Evolutionary conservation across 2,113 vertebrate species (phyloP).

Genomic region (Microcebus lehilahytsara): DNA sequence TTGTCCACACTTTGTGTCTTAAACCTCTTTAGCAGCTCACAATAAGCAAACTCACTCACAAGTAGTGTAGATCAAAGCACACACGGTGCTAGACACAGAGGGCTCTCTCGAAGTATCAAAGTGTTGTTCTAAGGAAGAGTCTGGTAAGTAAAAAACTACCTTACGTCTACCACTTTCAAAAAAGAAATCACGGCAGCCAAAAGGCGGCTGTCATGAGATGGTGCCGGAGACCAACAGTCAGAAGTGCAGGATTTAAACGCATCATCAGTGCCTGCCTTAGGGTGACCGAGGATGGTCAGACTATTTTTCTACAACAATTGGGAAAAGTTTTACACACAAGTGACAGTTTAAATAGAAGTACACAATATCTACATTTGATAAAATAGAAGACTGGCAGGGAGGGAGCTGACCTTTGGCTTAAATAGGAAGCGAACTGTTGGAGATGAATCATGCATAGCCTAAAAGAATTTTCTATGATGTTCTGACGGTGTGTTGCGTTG

Average conservation of each 20-base stretch:
- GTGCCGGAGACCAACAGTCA: background rate
- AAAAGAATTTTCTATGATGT: background rate
- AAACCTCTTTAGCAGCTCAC: background rate
- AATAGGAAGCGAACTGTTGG: background rate
- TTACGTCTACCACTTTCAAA: background rate
- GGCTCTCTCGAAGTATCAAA: background rate
- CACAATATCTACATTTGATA: background rate
- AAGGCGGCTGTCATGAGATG: background rate
- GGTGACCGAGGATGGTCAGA: too few relatives aligned
- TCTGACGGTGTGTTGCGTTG: background rate
- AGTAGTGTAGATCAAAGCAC: background rate
- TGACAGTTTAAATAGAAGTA: background rate
- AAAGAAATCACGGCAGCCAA: background rate
- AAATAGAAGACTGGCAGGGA: background rate
- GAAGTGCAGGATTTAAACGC: background rate
- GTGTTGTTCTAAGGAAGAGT: background rate
- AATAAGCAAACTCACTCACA: background rate
- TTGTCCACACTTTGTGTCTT: background rate
- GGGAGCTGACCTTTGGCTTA: background rate
- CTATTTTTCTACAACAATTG: background rate
- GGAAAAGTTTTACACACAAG: background rate
- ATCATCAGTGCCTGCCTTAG: rapidly evolving
- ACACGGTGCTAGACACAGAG: too few relatives aligned
- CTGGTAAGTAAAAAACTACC: background rate
- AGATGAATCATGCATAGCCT: background rate